Conservation (phyloP, 2,888 invertebrate genomes). For the Caenorhabditis zanzibari region DNA sequence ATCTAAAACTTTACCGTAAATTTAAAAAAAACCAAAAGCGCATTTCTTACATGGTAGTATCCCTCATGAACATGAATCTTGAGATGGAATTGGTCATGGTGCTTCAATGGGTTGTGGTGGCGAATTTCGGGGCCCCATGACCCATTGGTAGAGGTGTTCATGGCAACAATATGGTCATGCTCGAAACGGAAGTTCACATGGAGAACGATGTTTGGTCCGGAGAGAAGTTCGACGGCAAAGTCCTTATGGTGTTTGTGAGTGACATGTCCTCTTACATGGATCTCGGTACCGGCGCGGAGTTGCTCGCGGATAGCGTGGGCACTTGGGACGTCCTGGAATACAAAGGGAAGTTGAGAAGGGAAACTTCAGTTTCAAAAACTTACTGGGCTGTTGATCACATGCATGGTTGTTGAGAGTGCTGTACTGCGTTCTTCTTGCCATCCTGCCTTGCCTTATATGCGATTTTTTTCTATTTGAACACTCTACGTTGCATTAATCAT, state of each 20-base stretch:
- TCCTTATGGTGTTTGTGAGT: slow-evolving; percentile 74
- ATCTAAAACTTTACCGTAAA: slow-evolving; percentile 63
- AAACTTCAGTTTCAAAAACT: no score
- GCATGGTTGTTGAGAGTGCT: slow-evolving; percentile 55
- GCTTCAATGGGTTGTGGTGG: slow-evolving; percentile 73
- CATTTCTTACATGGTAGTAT: slow-evolving; percentile 70
- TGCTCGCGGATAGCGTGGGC: slow-evolving; percentile 68
- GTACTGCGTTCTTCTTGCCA: slow-evolving; percentile 43
- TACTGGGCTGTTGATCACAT: slow-evolving; percentile 70
- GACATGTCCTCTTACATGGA: slow-evolving; percentile 70
- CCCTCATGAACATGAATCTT: slow-evolving; percentile 70
- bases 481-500: slow-evolving; percentile 64
- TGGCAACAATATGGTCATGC: slow-evolving; percentile 68
- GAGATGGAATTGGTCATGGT: slow-evolving; percentile 72
- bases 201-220: slow-evolving; percentile 76
- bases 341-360: no score
- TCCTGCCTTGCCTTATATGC: slow-evolving; percentile 34
- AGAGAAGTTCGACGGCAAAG: slow-evolving; percentile 76
- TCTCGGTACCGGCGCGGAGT: slow-evolving; percentile 67
- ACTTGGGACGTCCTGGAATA: slow-evolving; percentile 69
- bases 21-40: not conserved
- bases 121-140: slow-evolving; percentile 73
- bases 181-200: slow-evolving; percentile 77
- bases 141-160: slow-evolving; percentile 68
- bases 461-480: slow-evolving; percentile 54